phyloP scores from a whole-genome alignment of 2,888 invertebrate species.

The Drosophila histrio region DNA sequence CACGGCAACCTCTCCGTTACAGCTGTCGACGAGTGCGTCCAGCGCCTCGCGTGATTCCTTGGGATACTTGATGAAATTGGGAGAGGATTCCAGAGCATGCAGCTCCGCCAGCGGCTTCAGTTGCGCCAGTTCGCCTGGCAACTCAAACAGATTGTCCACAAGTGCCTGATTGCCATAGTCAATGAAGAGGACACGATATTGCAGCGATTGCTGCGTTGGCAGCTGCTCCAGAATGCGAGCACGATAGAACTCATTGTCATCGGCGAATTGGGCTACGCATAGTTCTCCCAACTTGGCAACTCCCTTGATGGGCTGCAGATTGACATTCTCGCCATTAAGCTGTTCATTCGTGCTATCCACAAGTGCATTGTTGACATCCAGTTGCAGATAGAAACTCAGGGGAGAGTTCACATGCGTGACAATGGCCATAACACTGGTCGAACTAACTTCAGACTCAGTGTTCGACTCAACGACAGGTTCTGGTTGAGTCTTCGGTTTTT shows the following conservation, averaged over 20 bases:
- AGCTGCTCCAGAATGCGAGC: constrained; percentile 90
- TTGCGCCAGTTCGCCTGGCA: constrained; percentile 86
- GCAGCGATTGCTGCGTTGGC: constrained; percentile 82
- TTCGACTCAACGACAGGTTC: constrained; percentile 33
- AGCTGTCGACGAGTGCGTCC: constrained; percentile 74
- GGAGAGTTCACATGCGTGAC: constrained; percentile 90
- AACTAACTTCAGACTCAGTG: constrained; percentile 34
- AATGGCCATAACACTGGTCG: constrained; percentile 84
- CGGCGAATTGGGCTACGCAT: constrained; percentile 91
- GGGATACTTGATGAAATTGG: constrained; percentile 83
- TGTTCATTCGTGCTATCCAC: constrained; percentile 44
- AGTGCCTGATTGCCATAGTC: constrained; percentile 88
- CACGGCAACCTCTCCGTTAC: constrained; percentile 72
- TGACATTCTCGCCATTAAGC: constrained; percentile 56
- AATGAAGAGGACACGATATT: constrained; percentile 89
- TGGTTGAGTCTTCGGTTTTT: background rate
- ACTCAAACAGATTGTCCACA: constrained; percentile 85
- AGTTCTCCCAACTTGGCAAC: constrained; percentile 84
- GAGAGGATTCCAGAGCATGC: constrained; percentile 87
- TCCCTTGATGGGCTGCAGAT: constrained; percentile 73
- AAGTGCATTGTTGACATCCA: constrained; percentile 84
- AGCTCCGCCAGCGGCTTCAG: constrained; percentile 86
- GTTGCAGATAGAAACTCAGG: constrained; percentile 91
- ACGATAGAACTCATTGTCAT: constrained; percentile 94
- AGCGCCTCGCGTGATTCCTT: constrained; percentile 70